Evolutionary conservation across 2,113 vertebrate species (phyloP), one percentile per base, ranked within the genome.

Genomic region (Fregetta grallaria): DNA sequence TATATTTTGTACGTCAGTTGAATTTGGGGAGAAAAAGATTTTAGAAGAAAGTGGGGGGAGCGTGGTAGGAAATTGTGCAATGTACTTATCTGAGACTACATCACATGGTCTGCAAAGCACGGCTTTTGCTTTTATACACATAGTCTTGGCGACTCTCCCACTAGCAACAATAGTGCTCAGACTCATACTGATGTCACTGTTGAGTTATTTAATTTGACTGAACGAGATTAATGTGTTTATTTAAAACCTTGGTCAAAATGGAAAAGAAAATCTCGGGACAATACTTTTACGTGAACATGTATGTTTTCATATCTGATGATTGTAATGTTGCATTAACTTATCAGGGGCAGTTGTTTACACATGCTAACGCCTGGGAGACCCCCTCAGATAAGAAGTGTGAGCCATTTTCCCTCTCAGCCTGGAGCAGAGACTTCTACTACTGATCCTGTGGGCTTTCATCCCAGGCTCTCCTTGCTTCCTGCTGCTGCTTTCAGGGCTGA

Each of bases 181-280:
- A 88, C 94, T 97, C 96, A 93, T 97, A 94, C 96, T 97, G 95
- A 98, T 97, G 97, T 98, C 97, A 97, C 92, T 96, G 91, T 47
- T 94, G 80, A 94, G 91, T 95, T 97, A 97, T 97, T 97, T 98
- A 96, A 97, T 97, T 98, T 97, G 94, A 95, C 89, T 94, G 83
- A 96, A 96, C 7, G 12, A 95, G 95, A 97, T 97, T 96, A 97
- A 96, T 95, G 82, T 97, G 90, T 97, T 98, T 98, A 95, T 97
- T 97, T 97, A 97, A 97, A 97, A 97, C 90, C 93, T 90, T 78
- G 86, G 93, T 98, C 86, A 67, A 97, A 96, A 96, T 93, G 94
- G 95, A 94, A 93, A 94, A 77, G 92, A 62, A 97, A 97, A 94
- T 96, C 92, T 92, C 3, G 2, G 34, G 83, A 79, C 90, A 96